A percentile compares a stretch with the other conserved stretches of the same genome.
Evolutionary conservation across 64 coral and sea anemone species (phyloP).

Genomic region (Stichodactyla helianthus): DNA sequence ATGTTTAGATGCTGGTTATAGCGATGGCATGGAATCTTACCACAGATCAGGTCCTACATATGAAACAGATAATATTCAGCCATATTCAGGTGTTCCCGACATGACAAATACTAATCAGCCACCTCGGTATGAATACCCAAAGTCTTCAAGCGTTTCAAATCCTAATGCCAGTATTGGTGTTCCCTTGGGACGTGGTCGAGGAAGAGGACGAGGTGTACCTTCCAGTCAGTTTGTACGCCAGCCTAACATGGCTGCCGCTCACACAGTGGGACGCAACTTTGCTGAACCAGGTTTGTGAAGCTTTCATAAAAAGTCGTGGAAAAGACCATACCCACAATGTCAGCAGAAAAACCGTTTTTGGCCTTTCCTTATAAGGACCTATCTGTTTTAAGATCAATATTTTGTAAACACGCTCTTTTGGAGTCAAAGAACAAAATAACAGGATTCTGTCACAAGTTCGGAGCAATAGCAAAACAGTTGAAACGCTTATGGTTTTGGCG

Average conservation of each 20-base stretch:
- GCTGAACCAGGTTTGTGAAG: neutral
- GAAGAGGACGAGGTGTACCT: constrained; percentile 54
- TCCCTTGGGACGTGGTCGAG: constrained; percentile 63
- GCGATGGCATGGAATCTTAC: neutral
- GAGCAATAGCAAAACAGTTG: no score
- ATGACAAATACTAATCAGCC: neutral
- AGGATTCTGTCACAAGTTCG: no score
- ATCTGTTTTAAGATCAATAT: no score
- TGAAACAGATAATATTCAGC: constrained; percentile 13
- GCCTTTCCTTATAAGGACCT: no score
- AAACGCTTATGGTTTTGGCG: no score
- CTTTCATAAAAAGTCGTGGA: no score
- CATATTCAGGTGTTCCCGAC: neutral
- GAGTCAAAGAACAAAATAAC: no score
- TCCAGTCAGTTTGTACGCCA: constrained; percentile 65
- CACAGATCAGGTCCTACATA: constrained; percentile 51
- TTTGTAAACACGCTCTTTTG: no score
- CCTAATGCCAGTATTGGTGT: neutral
- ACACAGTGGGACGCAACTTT: constrained; percentile 4
- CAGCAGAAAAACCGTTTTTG: no score
- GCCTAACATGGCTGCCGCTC: constrained; percentile 46
- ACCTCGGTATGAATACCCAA: constrained; percentile 16
- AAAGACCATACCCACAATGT: no score
- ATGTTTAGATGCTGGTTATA: neutral
- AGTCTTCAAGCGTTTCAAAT: neutral